Conservation (phyloP, 2,797 vertebrate species). For the Ctenopoma multispine region DNA sequence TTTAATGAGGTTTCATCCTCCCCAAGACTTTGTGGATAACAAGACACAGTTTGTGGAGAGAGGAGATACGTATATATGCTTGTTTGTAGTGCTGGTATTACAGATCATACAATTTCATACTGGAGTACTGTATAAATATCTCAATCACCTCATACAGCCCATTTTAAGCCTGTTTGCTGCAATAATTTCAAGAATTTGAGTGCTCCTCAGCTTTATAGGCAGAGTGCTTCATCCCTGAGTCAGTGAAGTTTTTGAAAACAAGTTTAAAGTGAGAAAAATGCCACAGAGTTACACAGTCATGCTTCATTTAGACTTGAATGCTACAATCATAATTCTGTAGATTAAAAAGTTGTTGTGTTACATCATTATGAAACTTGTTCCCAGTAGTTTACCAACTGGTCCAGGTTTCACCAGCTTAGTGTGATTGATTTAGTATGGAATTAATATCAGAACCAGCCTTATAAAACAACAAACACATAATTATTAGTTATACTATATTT, state of each 20-base stretch:
- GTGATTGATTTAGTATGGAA: not conserved
- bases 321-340: slow-evolving; percentile 17
- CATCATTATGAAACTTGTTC: not conserved
- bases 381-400: not conserved
- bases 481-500: not conserved
- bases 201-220: slow-evolving; percentile 14
- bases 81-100: slow-evolving; percentile 48
- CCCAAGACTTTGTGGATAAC: slow-evolving; percentile 65
- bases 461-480: not conserved
- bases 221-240: slow-evolving; percentile 18
- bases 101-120: slow-evolving; percentile 34
- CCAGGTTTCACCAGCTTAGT: not conserved
- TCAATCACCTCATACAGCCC: slow-evolving; percentile 15
- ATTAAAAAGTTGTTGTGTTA: slow-evolving; percentile 37
- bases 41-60: slow-evolving; percentile 56
- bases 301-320: slow-evolving; percentile 39
- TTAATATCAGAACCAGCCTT: slow-evolving; percentile 1
- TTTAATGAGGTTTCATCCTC: slow-evolving; percentile 74
- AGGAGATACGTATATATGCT: slow-evolving; percentile 33
- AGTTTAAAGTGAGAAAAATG: slow-evolving; percentile 31
- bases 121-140: slow-evolving; percentile 23
- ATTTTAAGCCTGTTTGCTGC: slow-evolving; percentile 11
- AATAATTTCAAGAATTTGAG: slow-evolving; percentile 33
- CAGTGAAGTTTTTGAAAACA: slow-evolving; percentile 20
- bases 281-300: slow-evolving; percentile 21